phyloP scores from a whole-genome alignment of 2,888 invertebrate species.

The Thecophora atra region DNA sequence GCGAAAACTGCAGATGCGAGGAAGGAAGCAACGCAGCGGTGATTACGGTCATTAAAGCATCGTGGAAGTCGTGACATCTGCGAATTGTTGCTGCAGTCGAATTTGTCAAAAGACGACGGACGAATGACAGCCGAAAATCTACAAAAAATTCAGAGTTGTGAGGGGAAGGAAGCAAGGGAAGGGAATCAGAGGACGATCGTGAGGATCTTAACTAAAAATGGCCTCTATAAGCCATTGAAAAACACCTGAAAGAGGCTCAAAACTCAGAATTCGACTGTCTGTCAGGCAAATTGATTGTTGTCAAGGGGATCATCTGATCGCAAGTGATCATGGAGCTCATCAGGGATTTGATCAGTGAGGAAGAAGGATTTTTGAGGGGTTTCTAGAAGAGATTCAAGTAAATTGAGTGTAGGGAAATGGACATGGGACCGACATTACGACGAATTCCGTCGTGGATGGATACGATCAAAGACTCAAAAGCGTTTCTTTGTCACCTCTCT shows the following conservation, averaged over 20 bases:
- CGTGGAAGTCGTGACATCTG: conserved; percentile 26
- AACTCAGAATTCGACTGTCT: no score
- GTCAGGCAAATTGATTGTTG: no score
- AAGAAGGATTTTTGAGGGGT: no score
- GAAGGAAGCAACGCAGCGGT: neutral
- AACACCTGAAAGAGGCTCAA: no score
- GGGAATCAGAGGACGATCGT: neutral
- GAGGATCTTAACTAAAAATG: no score
- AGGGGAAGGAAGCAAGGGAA: neutral
- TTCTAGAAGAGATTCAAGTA: no score
- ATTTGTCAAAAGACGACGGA: conserved; percentile 29
- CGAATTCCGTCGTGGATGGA: neutral
- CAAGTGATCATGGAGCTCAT: no score
- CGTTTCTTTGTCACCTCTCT: conserved; percentile 34
- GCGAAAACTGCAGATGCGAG: neutral
- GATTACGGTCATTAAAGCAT: conserved; percentile 27
- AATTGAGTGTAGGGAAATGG: no score
- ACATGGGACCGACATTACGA: neutral
- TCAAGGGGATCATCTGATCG: no score
- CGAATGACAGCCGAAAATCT: neutral
- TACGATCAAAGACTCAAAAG: neutral
- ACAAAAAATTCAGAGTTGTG: no score
- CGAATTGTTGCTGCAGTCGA: neutral
- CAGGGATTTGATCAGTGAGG: no score
- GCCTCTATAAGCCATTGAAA: no score